Conservation (phyloP, 2,113 vertebrate species). For the Oxyruncus cristatus region DNA sequence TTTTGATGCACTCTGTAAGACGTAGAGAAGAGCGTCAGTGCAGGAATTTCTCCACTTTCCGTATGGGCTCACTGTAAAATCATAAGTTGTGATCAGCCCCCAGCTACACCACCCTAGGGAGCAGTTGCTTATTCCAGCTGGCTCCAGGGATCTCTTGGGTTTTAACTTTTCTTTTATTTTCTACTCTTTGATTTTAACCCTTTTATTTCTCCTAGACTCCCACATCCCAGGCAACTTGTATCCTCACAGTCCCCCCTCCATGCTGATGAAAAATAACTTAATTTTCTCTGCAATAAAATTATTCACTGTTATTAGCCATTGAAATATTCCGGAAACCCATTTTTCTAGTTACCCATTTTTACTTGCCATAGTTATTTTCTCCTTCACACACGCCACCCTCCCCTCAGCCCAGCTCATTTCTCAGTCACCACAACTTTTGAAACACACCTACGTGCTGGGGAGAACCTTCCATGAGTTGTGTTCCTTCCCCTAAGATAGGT, state of each 20-base stretch:
- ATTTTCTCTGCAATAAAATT: neutral
- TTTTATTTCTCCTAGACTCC: neutral
- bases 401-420: neutral
- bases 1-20: neutral
- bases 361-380: neutral
- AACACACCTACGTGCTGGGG: neutral
- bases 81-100: accelerated
- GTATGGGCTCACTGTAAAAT: neutral
- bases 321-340: neutral
- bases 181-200: neutral
- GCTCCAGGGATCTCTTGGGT: neutral
- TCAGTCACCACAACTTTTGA: neutral
- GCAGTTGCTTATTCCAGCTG: neutral
- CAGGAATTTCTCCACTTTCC: neutral
- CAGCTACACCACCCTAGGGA: neutral
- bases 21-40: neutral
- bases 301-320: neutral
- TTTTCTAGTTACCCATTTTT: neutral
- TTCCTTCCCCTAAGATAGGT: neutral
- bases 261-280: neutral
- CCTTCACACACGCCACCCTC: neutral
- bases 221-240: neutral
- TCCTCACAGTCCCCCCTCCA: neutral
- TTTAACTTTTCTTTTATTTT: neutral
- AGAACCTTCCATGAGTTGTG: neutral